phyloP scores from a whole-genome alignment of 2,113 vertebrate genomes.

The Chionodraco myersi region DNA sequence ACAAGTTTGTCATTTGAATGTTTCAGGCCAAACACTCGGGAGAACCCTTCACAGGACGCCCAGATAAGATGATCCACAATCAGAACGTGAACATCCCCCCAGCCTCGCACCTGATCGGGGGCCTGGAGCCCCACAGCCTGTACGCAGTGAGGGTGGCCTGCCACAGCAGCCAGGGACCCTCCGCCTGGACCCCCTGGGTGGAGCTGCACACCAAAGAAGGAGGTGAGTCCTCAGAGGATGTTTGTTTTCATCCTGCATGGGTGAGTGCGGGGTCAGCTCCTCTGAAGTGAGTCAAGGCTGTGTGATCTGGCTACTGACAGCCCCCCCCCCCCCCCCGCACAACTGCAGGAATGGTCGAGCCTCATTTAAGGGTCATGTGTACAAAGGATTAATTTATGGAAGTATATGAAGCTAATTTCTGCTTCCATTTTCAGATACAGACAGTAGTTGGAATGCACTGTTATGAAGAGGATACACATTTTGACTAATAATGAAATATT shows the following conservation, averaged over 20 bases:
- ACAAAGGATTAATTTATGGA: neutral
- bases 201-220: conserved; percentile 82
- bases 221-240: conserved; percentile 73
- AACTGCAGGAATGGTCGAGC: no score
- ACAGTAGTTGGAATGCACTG: no score
- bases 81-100: conserved; percentile 84
- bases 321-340: conserved; percentile 17
- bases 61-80: conserved; percentile 74
- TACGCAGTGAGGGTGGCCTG: conserved; percentile 89
- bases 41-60: conserved; percentile 22
- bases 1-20: neutral
- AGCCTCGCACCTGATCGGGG: conserved; percentile 75
- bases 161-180: conserved; percentile 86
- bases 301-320: conserved; percentile 27
- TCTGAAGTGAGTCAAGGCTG: conserved; percentile 16
- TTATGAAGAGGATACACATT: no score
- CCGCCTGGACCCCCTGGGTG: conserved; percentile 88
- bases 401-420: neutral
- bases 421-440: no score
- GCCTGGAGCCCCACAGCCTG: conserved; percentile 81
- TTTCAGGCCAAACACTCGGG: conserved; percentile 69
- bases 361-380: neutral
- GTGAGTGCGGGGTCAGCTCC: conserved; percentile 1
- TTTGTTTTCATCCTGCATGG: conserved; percentile 32
- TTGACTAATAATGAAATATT: neutral